A percentile compares a stretch with the other conserved stretches of the same genome.
These are phyloP conservation scores for Monopis laevigella DNA, from an alignment of 2,888 invertebrate species.

Conservation along the genomic window DNA sequence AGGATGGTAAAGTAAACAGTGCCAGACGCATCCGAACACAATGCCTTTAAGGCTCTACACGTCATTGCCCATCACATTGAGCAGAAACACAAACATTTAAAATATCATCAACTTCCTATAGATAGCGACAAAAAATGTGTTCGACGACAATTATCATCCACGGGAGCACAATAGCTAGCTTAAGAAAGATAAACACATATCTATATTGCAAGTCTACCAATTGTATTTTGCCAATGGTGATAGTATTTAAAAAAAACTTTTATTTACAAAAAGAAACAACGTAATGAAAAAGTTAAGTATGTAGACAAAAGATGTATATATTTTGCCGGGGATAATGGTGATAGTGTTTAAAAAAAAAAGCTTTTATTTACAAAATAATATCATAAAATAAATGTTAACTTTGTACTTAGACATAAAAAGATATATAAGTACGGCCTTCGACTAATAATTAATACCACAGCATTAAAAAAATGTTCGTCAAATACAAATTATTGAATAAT, in stretches of 20 bases:
- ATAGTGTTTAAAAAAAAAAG: too few relatives aligned
- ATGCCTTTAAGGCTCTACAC: slow-evolving; percentile 42
- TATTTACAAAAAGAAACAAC: background rate
- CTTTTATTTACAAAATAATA: too few relatives aligned
- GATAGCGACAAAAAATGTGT: slow-evolving; percentile 36
- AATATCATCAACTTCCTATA: slow-evolving; percentile 49
- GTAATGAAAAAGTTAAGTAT: too few relatives aligned
- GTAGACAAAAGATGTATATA: too few relatives aligned
- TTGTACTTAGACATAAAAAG: too few relatives aligned
- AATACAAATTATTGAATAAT: too few relatives aligned
- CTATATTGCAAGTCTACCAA: background rate
- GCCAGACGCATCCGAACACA: slow-evolving; percentile 39
- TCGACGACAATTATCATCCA: slow-evolving; percentile 41
- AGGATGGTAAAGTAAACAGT: slow-evolving; percentile 39
- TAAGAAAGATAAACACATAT: slow-evolving; percentile 45
- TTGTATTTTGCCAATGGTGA: background rate
- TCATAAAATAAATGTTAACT: too few relatives aligned
- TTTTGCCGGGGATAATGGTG: too few relatives aligned
- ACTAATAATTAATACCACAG: too few relatives aligned
- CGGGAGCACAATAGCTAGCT: slow-evolving; percentile 43
- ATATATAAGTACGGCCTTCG: too few relatives aligned
- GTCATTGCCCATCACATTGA: slow-evolving; percentile 53
- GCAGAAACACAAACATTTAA: slow-evolving; percentile 63
- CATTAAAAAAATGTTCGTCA: too few relatives aligned
- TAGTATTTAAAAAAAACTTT: background rate